Evolutionary conservation across 2,888 invertebrate species (phyloP), one percentile per base, ranked within the genome.

Genomic region (Ormyrus pomaceus): DNA sequence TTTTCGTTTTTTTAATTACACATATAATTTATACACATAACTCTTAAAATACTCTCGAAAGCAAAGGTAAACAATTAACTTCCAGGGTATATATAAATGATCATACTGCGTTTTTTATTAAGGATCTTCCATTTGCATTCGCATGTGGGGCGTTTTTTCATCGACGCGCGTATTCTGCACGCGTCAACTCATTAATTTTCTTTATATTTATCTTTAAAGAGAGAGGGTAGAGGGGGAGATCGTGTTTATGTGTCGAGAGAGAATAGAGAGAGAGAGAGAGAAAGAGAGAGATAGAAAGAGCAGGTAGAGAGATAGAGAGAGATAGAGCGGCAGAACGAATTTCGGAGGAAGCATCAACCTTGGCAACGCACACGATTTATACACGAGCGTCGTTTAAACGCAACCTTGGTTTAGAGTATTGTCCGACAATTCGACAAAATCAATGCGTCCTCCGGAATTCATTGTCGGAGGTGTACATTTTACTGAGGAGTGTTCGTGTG

Each of bases 1-100:
- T 74, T 74, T 74, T 77, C 61, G 53, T 70, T 64, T 61, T 84
- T 87, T 88, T 86, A 87, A 87, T 87, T 87, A 88, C 87, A 88
- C 87, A 87, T 88, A 87, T 87, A 87, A 87, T 88, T 87, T 86
- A 87, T 87, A 88, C 87, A 87, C 85, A 87, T 86, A 87, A 87
- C 85, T 86, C 82, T 86, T 85, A 79, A 86, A 84, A 86, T 87
- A 86, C 86, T 86, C 84, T 86, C 83, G 84, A 88, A 88, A 87
- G 86, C 86, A 88, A 86, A 87, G 84, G 82, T 87, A 86, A 87
- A 87, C 86, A 85, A 85, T 85, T 86, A 86, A 87, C 85, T 87
- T 86, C 85, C 83, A 84, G 83, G 85, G 83, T 88, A 83, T 83
- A 82, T 84, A 84, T 84, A 82, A 87, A 83, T 87, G 86, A 87